Conservation (phyloP, 2,888 invertebrate genomes). For the Strigamia crassipes region DNA sequence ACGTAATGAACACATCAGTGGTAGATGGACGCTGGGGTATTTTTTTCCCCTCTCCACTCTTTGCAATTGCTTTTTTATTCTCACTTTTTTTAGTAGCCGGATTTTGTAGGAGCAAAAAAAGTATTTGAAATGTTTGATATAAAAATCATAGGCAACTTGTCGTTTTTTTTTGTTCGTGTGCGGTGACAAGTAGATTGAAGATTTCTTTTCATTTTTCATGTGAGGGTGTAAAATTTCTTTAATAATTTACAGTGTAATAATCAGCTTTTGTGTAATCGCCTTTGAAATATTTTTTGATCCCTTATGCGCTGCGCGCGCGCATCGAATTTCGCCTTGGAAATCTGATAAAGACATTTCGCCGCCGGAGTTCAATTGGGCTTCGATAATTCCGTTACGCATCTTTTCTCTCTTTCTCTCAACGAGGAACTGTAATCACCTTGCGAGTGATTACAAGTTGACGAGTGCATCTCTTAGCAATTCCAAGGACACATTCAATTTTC, state of each 20-base stretch:
- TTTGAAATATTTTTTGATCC: conserved; percentile 17
- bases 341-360: conserved; percentile 16
- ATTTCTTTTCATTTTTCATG: neutral
- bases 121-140: neutral
- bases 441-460: conserved; percentile 7
- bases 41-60: neutral
- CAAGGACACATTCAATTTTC: neutral
- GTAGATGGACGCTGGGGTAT: conserved; percentile 5
- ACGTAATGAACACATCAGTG: conserved; percentile 36
- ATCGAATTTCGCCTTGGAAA: conserved; percentile 11
- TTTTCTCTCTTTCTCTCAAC: neutral
- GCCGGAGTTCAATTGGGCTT: conserved; percentile 21
- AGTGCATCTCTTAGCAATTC: conserved; percentile 8
- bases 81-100: neutral
- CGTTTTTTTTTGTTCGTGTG: neutral
- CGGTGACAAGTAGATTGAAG: neutral
- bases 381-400: conserved; percentile 21
- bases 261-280: conserved; percentile 15
- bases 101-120: neutral
- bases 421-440: conserved; percentile 8
- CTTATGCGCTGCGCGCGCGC: conserved; percentile 6
- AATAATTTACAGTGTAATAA: neutral
- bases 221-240: neutral
- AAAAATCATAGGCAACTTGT: neutral
- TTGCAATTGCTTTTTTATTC: neutral